A percentile compares a stretch with the other conserved stretches of the same genome.
Evolutionary conservation across 1,140 invertebrate species (phyloP).

Genomic region (Nylanderia fulva): DNA sequence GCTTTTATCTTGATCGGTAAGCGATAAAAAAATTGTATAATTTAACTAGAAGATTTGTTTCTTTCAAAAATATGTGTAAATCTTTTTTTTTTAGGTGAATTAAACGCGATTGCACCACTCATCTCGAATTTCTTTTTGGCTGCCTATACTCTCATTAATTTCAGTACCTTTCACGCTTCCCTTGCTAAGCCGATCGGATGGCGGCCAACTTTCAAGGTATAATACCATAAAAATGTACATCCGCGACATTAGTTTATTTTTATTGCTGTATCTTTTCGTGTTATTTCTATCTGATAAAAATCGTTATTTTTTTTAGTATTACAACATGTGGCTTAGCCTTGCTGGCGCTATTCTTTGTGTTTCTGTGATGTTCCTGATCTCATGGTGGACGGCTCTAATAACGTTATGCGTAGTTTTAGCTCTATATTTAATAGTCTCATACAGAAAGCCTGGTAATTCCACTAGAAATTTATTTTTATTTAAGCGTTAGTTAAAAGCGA

Average conservation of each 20-base stretch:
- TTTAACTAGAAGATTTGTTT: neutral
- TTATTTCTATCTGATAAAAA: constrained; percentile 29
- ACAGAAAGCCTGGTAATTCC: constrained; percentile 90
- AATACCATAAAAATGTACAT: constrained; percentile 7
- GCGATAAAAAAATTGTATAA: constrained; percentile 52
- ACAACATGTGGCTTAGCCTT: constrained; percentile 98
- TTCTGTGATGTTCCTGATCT: constrained; percentile 98
- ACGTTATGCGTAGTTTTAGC: constrained; percentile 93
- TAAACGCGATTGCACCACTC: constrained; percentile 97
- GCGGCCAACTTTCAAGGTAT: constrained; percentile 94
- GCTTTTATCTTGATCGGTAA: constrained; percentile 95
- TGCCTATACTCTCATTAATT: constrained; percentile 98
- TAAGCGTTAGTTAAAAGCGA: neutral
- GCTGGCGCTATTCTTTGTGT: constrained; percentile 95
- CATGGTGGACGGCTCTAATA: constrained; percentile 96
- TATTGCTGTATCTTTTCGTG: neutral
- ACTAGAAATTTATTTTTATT: neutral
- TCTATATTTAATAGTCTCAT: constrained; percentile 95
- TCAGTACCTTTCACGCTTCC: constrained; percentile 98
- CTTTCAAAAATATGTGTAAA: neutral
- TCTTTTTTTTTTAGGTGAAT: constrained; percentile 88
- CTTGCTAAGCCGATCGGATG: constrained; percentile 94
- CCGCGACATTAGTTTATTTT: constrained; percentile 1
- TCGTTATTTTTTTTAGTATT: constrained; percentile 90
- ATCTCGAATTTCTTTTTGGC: constrained; percentile 99